A percentile compares a stretch with the other conserved stretches of the same genome.
phyloP scores from a whole-genome alignment of 2,888 invertebrate species.

The Cetonia aurata region DNA sequence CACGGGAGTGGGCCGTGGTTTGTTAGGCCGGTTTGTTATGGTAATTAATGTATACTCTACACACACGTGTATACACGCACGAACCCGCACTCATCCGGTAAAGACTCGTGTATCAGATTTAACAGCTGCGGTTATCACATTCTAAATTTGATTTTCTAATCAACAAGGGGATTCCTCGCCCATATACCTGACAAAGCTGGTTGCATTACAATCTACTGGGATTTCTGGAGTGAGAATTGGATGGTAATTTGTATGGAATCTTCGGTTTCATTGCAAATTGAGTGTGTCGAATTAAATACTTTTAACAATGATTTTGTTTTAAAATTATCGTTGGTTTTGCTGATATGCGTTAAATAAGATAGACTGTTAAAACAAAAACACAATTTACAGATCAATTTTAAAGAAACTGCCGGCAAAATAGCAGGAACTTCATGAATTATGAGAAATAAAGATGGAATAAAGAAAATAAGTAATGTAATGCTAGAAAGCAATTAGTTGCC shows the following conservation, averaged over 20 bases:
- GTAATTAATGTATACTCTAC: constrained; percentile 59
- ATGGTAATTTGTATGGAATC: background rate
- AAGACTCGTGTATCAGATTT: constrained; percentile 48
- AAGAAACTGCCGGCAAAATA: too few species aligned
- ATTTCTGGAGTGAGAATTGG: constrained; percentile 16
- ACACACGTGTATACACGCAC: constrained; percentile 47
- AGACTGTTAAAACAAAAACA: too few species aligned
- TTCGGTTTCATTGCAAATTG: background rate
- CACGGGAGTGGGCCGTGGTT: constrained; percentile 53
- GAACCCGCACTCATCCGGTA: constrained; percentile 21
- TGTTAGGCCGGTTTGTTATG: constrained; percentile 57
- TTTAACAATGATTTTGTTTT: too few species aligned
- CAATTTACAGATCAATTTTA: too few species aligned
- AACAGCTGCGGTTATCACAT: constrained; percentile 55
- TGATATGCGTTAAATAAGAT: too few species aligned
- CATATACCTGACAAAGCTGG: constrained; percentile 15
- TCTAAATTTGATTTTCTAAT: constrained; percentile 57
- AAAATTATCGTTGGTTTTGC: too few species aligned
- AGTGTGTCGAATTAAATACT: too few species aligned
- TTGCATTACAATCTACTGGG: constrained; percentile 10
- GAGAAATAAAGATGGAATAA: too few species aligned
- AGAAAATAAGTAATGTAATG: too few species aligned
- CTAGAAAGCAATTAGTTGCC: too few species aligned
- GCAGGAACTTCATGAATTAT: too few species aligned
- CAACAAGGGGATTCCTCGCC: constrained; percentile 44